Evolutionary conservation across 2,113 vertebrate species (phyloP), one percentile per base, ranked within the genome.

Genomic region (Calypte anna): DNA sequence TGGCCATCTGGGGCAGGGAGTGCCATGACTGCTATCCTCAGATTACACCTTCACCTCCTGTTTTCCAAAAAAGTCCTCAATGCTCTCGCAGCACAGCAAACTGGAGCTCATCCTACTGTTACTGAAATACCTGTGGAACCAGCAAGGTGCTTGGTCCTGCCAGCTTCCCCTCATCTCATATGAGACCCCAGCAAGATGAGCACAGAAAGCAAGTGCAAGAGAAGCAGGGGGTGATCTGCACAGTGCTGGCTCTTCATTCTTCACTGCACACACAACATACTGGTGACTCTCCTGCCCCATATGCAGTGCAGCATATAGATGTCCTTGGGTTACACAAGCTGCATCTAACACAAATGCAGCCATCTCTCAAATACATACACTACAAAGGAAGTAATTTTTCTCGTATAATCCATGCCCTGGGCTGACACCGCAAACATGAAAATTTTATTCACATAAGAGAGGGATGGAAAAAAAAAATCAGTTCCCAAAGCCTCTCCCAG

Each of bases 231-330:
- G 9, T 12, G 16, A n/a, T 22, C 46, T 38, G 66, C 21, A 38
- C 23, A 21, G 44, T 1, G 6, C 51, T 25, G 33, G 30, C 40
- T 25, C 36, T 1, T 3, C 38, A 30, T 31, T 11, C 31, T 40
- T 31, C 30, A 3, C 7, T 18, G 24, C 48, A 48, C 21, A 7
- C 3, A 13, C 2, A 4, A 13, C 1, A 4, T 3, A 31, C 0
- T 5, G 36, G n/a, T 54, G 38, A 13, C 22, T 33, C 22, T 40
- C 21, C 51, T 66, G 31, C 5, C 27, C 24, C 17, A 24, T 10
- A 3, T 0, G 0, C 55, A 36, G 44, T 2, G 6, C 3, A 4
- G 59, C 3, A 1, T 8, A 15, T 21, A 40, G 58, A 59, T 4
- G 7, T 62, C 24, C 27, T 1, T 1, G 40, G 40, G 2, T 8